These are phyloP conservation scores for Drosophila ezoana DNA, from an alignment of 2,888 invertebrate genomes.

Conservation along the genomic window DNA sequence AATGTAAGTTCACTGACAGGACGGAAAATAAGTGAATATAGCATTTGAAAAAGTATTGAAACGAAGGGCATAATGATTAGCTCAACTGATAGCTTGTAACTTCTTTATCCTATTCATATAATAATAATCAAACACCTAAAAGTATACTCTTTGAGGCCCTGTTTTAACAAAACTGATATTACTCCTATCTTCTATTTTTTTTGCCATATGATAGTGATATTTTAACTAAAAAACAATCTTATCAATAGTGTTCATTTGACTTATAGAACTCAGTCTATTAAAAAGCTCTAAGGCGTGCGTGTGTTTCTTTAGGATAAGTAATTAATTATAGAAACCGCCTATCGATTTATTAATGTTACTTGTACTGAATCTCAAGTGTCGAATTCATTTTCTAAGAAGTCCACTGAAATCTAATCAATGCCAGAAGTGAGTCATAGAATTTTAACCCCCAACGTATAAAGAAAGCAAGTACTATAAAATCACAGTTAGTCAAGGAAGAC, in stretches of 20 bases:
- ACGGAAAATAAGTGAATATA: too few relatives aligned
- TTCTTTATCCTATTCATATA: not conserved
- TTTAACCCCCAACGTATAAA: conserved; percentile 16
- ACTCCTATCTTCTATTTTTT: not conserved
- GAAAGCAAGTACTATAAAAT: not conserved
- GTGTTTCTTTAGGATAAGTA: conserved; percentile 1
- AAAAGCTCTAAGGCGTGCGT: not conserved
- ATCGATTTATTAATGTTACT: conserved; percentile 3
- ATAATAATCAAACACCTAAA: conserved; percentile 32
- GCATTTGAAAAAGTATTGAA: too few relatives aligned
- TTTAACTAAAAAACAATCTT: conserved; percentile 17
- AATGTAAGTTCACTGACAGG: too few relatives aligned
- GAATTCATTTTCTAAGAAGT: conserved; percentile 14
- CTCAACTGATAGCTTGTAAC: too few relatives aligned
- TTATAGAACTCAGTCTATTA: not conserved
- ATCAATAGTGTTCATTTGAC: conserved; percentile 9
- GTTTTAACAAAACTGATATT: not conserved
- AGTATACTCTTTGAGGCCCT: conserved; percentile 31
- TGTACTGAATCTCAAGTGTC: conserved; percentile 11
- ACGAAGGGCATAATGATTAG: too few relatives aligned
- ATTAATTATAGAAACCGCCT: conserved; percentile 5
- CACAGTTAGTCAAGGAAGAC: conserved; percentile 9
- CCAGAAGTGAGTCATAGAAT: conserved; percentile 17
- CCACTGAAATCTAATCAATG: conserved; percentile 36
- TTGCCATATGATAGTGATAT: not conserved